These are phyloP conservation scores for Crambe crambe DNA, from an alignment of 37 sponge, comb jelly and placozoan genomes.

Conservation along the genomic window DNA sequence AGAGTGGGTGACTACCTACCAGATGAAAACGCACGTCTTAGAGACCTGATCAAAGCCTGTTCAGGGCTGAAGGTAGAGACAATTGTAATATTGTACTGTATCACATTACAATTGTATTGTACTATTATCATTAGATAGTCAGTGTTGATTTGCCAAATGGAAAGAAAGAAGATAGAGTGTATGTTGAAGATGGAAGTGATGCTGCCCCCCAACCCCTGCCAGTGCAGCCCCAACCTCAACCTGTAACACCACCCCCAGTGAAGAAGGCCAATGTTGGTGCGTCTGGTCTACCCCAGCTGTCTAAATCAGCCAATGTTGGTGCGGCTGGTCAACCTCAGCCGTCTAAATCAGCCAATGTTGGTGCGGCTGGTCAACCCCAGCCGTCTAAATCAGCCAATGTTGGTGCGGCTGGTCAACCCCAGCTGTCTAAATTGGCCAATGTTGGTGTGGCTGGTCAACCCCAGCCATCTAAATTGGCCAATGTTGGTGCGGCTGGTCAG, in stretches of 20 bases:
- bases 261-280: no score
- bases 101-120: neutral
- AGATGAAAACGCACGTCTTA: conserved; percentile 1
- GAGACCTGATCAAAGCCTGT: conserved; percentile 32
- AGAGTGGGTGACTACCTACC: conserved; percentile 53
- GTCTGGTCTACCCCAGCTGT: no score
- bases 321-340: no score
- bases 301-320: no score
- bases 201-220: neutral
- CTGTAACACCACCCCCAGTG: neutral
- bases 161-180: conserved; percentile 23
- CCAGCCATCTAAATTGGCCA: no score
- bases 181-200: neutral
- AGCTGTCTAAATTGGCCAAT: no score
- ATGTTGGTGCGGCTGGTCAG: no score
- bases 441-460: no score
- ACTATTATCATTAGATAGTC: conserved; percentile 8
- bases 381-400: no score
- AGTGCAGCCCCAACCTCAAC: neutral
- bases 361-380: no score
- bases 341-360: no score
- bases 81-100: neutral
- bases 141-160: conserved; percentile 14
- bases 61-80: conserved; percentile 32
- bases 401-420: no score